These are phyloP conservation scores for Sarcophilus harrisii DNA, from an alignment of 2,797 vertebrate genomes.

Conservation along the genomic window DNA sequence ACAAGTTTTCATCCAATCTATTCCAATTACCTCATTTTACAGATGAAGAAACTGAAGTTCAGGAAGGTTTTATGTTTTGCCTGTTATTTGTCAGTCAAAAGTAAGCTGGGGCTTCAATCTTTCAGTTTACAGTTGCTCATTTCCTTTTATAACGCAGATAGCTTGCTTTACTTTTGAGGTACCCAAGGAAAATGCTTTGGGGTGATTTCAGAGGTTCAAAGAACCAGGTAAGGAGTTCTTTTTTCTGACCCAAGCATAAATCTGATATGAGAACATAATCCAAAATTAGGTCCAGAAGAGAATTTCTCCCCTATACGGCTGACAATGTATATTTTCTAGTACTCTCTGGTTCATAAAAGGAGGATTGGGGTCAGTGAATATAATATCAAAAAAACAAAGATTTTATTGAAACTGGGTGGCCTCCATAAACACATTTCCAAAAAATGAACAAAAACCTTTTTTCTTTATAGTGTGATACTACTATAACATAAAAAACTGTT, in stretches of 20 bases:
- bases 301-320: not conserved
- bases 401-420: not conserved
- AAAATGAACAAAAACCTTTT: not conserved
- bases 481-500: not conserved
- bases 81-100: not conserved
- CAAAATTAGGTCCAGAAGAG: not conserved
- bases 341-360: not conserved
- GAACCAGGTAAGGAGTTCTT: not conserved
- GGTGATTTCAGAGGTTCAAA: not conserved
- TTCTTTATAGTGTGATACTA: not conserved
- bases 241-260: not conserved
- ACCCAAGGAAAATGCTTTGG: not conserved
- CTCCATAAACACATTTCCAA: not conserved
- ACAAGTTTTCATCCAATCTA: not conserved
- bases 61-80: not conserved
- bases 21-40: not conserved
- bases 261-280: not conserved
- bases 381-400: not conserved
- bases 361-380: not conserved
- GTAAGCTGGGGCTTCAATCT: not conserved
- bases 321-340: not conserved
- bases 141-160: not conserved
- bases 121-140: not conserved
- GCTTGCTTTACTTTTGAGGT: not conserved
- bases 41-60: not conserved